phyloP scores from a whole-genome alignment of 2,113 vertebrate genomes.

The Pangasianodon hypophthalmus region DNA sequence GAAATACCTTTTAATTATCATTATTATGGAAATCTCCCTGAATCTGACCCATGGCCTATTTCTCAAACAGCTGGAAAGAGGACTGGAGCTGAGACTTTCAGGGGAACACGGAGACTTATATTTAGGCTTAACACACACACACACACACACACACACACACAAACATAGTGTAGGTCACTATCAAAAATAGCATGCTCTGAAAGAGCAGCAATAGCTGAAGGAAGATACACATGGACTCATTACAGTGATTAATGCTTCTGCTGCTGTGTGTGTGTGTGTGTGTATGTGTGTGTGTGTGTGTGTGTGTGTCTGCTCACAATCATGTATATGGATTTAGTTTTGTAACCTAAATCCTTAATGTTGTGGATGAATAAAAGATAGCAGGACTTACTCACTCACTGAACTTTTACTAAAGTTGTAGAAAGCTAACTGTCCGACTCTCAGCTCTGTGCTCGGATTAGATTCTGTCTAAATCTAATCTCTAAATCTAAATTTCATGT shows the following conservation, averaged over 20 bases:
- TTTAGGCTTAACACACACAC: neutral
- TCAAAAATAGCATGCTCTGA: conserved; percentile 5
- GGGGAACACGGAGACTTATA: neutral
- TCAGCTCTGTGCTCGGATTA: neutral
- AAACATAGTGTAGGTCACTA: neutral
- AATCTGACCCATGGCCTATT: neutral
- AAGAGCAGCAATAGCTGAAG: neutral
- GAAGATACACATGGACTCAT: neutral
- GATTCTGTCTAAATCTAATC: neutral
- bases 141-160: conserved; percentile 16
- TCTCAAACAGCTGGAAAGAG: neutral
- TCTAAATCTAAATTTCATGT: neutral
- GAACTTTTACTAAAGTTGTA: neutral
- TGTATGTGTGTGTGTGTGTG: conserved; percentile 1
- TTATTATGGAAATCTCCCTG: conserved; percentile 26
- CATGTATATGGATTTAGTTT: neutral
- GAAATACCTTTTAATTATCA: conserved; percentile 56
- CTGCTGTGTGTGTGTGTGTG: neutral
- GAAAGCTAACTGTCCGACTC: neutral
- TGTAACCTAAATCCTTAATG: neutral
- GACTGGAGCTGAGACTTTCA: neutral
- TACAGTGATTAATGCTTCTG: neutral
- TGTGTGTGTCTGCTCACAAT: neutral
- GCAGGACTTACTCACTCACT: neutral
- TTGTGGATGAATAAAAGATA: neutral